A percentile compares a stretch with the other conserved stretches of the same genome.
Conservation (phyloP, 2,797 vertebrate species). For the Iguana delicatissima region DNA sequence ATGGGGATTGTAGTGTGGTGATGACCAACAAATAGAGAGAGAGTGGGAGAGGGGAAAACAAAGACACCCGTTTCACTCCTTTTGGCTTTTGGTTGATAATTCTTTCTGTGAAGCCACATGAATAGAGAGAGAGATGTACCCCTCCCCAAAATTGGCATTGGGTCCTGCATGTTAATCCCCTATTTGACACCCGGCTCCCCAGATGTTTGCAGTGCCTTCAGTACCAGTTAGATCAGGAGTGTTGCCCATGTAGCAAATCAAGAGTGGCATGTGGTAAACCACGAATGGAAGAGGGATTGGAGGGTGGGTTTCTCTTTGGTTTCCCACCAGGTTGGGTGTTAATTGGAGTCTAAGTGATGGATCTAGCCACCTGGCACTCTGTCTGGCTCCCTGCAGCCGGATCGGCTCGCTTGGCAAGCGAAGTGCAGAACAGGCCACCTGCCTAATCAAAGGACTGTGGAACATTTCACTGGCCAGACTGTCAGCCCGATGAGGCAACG, state of each 20-base stretch:
- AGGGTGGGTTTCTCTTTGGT: slow-evolving; percentile 9
- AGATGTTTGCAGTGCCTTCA: neutral
- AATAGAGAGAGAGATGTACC: neutral
- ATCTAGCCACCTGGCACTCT: slow-evolving; percentile 73
- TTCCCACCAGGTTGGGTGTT: slow-evolving; percentile 46
- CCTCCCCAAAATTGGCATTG: neutral
- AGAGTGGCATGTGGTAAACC: neutral
- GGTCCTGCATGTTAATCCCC: neutral
- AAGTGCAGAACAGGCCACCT: slow-evolving; percentile 71
- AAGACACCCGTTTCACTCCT: neutral
- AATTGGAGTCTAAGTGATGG: slow-evolving; percentile 65
- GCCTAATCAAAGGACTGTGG: slow-evolving; percentile 49
- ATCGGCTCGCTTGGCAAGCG: slow-evolving; percentile 58
- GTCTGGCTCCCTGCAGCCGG: slow-evolving; percentile 59
- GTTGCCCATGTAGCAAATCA: neutral
- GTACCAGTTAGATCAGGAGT: neutral
- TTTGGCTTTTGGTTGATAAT: neutral
- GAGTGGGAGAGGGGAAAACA: too few species aligned
- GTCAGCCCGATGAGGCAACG: slow-evolving; percentile 27
- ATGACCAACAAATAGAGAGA: neutral
- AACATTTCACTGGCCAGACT: neutral
- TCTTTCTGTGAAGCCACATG: neutral
- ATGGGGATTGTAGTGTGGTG: too few species aligned
- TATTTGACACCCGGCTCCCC: neutral
- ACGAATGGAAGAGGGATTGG: neutral